Evolutionary conservation across 2,888 invertebrate species (phyloP).

Genomic region (Pterostichus niger): DNA sequence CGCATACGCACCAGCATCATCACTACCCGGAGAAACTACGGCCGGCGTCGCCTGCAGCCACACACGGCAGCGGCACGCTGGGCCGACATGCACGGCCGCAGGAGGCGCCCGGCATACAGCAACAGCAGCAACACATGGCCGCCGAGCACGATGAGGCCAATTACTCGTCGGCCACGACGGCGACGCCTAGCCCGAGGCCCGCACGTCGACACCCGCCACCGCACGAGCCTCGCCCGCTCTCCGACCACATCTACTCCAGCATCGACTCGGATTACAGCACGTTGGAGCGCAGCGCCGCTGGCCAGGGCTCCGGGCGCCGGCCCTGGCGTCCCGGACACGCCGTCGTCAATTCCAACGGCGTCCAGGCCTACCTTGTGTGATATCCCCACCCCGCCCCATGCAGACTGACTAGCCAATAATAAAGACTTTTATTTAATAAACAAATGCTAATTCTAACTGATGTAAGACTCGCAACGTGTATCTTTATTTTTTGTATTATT

Average conservation of each 20-base stretch:
- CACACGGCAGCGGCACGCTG: conserved; percentile 63
- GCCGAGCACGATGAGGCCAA: conserved; percentile 80
- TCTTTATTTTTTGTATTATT: conserved; percentile 75
- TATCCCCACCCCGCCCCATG: conserved; percentile 70
- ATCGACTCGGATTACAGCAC: conserved; percentile 94
- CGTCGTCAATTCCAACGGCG: conserved; percentile 76
- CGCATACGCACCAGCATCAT: conserved; percentile 75
- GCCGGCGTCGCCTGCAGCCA: conserved; percentile 73
- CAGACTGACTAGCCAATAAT: conserved; percentile 65
- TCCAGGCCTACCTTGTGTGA: conserved; percentile 88
- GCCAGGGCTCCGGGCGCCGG: conserved; percentile 21
- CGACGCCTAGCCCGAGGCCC: conserved; percentile 82
- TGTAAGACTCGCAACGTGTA: conserved; percentile 68
- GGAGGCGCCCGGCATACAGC: conserved; percentile 72
- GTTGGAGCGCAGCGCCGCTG: conserved; percentile 84
- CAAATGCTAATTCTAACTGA: conserved; percentile 57
- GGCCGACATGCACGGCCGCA: conserved; percentile 75
- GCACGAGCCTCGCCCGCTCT: conserved; percentile 86
- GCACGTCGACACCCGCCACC: conserved; percentile 75
- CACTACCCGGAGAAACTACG: conserved; percentile 78
- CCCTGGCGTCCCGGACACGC: conserved; percentile 79
- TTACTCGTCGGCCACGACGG: conserved; percentile 83
- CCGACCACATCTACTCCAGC: conserved; percentile 94
- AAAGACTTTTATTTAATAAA: conserved; percentile 65
- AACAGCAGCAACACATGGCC: conserved; percentile 79